A percentile compares a stretch with the other conserved stretches of the same genome.
These are phyloP conservation scores for Isurus oxyrinchus DNA, from an alignment of 2,113 vertebrate species.

Conservation along the genomic window DNA sequence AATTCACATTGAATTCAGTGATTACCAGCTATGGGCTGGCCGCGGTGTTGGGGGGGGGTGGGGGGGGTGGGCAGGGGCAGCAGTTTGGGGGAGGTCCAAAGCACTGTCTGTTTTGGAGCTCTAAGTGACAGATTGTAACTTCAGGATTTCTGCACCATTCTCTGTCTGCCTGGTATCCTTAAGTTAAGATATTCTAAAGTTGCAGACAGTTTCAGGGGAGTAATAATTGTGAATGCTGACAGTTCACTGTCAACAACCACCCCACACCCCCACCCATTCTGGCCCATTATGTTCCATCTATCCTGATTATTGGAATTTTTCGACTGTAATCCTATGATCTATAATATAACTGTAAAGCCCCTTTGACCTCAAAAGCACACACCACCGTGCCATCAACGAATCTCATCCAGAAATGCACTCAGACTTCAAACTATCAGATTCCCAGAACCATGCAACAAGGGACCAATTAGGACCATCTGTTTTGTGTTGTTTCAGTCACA, in stretches of 20 bases:
- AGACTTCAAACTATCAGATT: neutral
- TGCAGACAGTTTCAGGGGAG: neutral
- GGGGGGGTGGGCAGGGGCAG: too few species aligned
- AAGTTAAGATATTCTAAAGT: neutral
- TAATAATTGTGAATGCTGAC: neutral
- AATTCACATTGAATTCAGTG: neutral
- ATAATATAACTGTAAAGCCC: neutral
- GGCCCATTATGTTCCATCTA: neutral
- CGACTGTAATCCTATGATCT: neutral
- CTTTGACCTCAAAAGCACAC: neutral
- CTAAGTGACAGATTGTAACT: neutral
- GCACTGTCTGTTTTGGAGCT: neutral
- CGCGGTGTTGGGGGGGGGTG: too few species aligned
- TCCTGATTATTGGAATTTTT: neutral
- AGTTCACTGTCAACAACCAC: too few species aligned
- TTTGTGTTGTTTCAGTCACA: neutral
- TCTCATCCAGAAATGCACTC: neutral
- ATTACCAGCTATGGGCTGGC: neutral
- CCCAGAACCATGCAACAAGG: neutral
- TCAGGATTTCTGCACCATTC: neutral
- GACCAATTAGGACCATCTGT: neutral
- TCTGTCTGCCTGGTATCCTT: neutral
- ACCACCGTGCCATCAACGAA: neutral
- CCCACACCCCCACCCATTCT: neutral
- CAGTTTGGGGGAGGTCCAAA: neutral